Conservation (phyloP, 1,140 invertebrate genomes). For the Telenomus remus region DNA sequence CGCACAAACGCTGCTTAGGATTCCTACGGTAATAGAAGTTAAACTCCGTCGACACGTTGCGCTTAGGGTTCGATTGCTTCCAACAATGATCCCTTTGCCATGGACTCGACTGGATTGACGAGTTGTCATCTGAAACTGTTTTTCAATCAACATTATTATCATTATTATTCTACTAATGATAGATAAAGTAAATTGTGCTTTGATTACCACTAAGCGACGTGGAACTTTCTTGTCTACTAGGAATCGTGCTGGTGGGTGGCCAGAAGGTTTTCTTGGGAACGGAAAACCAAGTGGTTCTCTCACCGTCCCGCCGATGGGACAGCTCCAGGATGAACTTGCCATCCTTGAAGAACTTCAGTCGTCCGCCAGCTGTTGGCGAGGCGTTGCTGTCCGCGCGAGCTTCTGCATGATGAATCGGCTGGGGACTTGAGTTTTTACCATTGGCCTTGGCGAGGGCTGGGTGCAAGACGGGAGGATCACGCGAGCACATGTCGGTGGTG, state of each 20-base stretch:
- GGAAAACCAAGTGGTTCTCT: constrained; percentile 88
- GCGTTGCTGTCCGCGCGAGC: constrained; percentile 60
- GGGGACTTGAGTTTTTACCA: constrained; percentile 71
- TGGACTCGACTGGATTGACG: constrained; percentile 89
- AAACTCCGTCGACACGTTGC: constrained; percentile 83
- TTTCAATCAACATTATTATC: too few species aligned
- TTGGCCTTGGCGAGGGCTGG: constrained; percentile 71
- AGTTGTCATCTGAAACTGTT: constrained; percentile 89
- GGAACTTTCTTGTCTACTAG: constrained; percentile 79
- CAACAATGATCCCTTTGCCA: constrained; percentile 91
- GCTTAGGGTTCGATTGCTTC: constrained; percentile 86
- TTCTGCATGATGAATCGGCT: constrained; percentile 64
- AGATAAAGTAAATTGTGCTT: too few species aligned
- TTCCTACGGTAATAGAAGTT: constrained; percentile 83
- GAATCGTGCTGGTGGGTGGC: constrained; percentile 82
- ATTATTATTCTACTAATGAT: too few species aligned
- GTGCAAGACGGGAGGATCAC: constrained; percentile 72
- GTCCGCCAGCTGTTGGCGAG: constrained; percentile 74
- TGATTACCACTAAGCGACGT: constrained; percentile 80
- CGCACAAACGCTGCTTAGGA: constrained; percentile 68
- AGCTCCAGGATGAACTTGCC: constrained; percentile 92
- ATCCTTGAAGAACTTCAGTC: constrained; percentile 82
- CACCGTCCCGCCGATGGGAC: constrained; percentile 86
- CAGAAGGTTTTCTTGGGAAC: constrained; percentile 90
- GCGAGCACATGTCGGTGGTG: constrained; percentile 75